Evolutionary conservation across 1,140 invertebrate genomes (phyloP), one percentile per base, ranked within the genome.

Genomic region (Drosophila yakuba): DNA sequence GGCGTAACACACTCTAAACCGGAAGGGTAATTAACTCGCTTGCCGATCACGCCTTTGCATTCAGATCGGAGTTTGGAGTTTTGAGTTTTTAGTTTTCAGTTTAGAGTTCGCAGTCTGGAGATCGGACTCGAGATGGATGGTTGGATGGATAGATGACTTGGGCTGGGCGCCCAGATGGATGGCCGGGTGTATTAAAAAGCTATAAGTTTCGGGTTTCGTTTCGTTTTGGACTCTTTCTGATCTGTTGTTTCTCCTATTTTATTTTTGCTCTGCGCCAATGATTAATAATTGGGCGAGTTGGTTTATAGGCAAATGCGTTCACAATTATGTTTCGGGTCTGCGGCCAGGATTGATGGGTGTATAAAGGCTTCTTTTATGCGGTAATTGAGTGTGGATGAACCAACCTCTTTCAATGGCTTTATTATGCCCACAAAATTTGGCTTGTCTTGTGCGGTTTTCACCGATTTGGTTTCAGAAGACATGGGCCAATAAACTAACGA

Each of bases 11-110:
- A 91, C 84, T 89, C 84, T 89, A 90, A 89, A 90, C 89, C 89
- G 90, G 89, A 91, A 91, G 89, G 89, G 89, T 91, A 91, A 91
- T 91, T 91, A 91, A 90, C 89, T 91, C 89, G 90, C 89, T 73
- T 90, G 90, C 84, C 78, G 81, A 91, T 91, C 89, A 90, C 89
- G 85, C 78, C 86, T 90, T 90, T 90, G 85, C 85, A 90, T 85
- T 85, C 80, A 71, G 64, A 89, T 78, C 79, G 68, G 38, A 57
- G 50, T 32, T 17, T 23, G 32, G 20, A 32, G 32, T 32, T 8
- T 32, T 2, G 7, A 32, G 28, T 3, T 32, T 85, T 81, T 68
- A 74, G 64, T 80, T 78, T 23, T 23, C 23, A 23, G 23, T 25
- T 32, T 85, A 79, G 76, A 74, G 64, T 80, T 78, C 76, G 64